These are phyloP conservation scores for Macropus fuliginosus DNA, from an alignment of 2,797 vertebrate species.

Conservation along the genomic window DNA sequence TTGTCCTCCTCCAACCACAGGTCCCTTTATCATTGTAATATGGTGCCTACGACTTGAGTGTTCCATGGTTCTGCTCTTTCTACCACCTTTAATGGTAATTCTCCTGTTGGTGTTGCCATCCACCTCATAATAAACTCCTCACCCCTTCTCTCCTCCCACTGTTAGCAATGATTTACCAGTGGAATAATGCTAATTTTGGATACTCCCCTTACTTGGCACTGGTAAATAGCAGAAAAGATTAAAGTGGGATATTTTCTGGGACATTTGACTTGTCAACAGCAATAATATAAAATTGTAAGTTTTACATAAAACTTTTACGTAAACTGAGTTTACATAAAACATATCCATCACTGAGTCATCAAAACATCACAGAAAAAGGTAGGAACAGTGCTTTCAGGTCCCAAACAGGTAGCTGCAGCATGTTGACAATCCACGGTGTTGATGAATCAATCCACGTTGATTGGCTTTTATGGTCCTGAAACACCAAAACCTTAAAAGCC, in stretches of 20 bases:
- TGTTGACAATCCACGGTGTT: not conserved
- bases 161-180: not conserved
- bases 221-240: not conserved
- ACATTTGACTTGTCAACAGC: not conserved
- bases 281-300: slow-evolving; percentile 15
- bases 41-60: not conserved
- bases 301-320: no score
- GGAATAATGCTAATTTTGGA: not conserved
- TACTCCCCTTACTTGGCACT: not conserved
- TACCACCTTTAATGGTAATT: not conserved
- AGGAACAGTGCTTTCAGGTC: slow-evolving; percentile 22
- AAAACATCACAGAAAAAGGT: not conserved
- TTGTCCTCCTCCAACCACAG: not conserved
- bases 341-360: not conserved
- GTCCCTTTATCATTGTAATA: not conserved
- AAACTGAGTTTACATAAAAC: slow-evolving; percentile 5
- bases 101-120: not conserved
- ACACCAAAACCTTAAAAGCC: not conserved
- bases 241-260: slow-evolving; percentile 13
- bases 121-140: not conserved
- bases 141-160: slow-evolving; percentile 8
- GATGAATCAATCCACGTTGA: not conserved
- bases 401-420: not conserved
- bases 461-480: slow-evolving; percentile 12
- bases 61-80: not conserved